A percentile compares a stretch with the other conserved stretches of the same genome.
phyloP scores from a whole-genome alignment of 1,140 invertebrate species.

The Drosophila persimilis region DNA sequence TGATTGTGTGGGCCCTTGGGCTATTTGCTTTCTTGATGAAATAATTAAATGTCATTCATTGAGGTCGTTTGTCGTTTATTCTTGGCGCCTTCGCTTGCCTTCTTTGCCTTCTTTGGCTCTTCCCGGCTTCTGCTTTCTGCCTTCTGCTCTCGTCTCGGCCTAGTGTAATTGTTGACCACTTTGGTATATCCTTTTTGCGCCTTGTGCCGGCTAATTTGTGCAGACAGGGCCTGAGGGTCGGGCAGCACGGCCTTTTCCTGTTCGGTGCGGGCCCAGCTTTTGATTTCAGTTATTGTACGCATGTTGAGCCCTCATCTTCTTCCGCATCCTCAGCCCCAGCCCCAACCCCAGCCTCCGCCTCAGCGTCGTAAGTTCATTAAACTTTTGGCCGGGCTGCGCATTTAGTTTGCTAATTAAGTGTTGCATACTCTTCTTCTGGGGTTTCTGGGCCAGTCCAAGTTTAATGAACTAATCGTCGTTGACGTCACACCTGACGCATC shows the following conservation, averaged over 20 bases:
- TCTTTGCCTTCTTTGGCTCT: conserved; percentile 14
- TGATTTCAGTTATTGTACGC: conserved; percentile 57
- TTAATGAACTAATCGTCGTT: conserved; percentile 61
- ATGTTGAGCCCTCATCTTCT: conserved; percentile 13
- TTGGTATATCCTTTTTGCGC: conserved; percentile 67
- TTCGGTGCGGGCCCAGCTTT: conserved; percentile 39
- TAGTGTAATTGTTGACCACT: conserved; percentile 74
- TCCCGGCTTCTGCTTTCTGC: neutral
- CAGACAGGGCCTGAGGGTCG: conserved; percentile 57
- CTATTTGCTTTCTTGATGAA: conserved; percentile 81
- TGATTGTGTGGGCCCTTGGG: conserved; percentile 76
- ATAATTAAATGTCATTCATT: conserved; percentile 82
- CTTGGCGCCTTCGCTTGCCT: conserved; percentile 17
- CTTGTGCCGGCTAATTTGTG: conserved; percentile 67
- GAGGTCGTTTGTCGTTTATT: conserved; percentile 59
- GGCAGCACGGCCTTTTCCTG: neutral
- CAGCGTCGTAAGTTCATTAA: conserved; percentile 66
- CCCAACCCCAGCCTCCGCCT: neutral
- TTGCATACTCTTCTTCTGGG: conserved; percentile 25
- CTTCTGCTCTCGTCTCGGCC: conserved; percentile 3
- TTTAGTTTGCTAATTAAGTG: conserved; percentile 65
- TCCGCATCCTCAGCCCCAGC: too few species aligned
- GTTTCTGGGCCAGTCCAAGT: conserved; percentile 46
- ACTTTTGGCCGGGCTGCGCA: conserved; percentile 51
- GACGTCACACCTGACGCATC: conserved; percentile 63